These are phyloP conservation scores for Psix sp. DNA, from an alignment of 1,140 invertebrate species.

Conservation along the genomic window DNA sequence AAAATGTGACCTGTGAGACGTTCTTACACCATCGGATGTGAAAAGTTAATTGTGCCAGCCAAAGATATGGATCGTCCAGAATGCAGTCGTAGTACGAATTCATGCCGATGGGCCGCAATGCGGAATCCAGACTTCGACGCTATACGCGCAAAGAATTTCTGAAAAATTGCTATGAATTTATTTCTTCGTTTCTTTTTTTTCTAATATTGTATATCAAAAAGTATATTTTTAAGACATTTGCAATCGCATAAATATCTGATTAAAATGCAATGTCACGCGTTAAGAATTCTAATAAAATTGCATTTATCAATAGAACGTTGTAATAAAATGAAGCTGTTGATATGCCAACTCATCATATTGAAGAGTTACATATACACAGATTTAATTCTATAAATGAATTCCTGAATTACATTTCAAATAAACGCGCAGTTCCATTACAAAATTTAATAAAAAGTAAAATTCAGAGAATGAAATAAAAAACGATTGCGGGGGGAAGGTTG, in stretches of 20 bases:
- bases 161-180: conserved; percentile 53
- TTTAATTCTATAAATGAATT: too few species aligned
- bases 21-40: conserved; percentile 55
- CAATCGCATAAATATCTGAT: conserved; percentile 19
- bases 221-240: background rate
- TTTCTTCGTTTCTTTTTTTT: conserved; percentile 29
- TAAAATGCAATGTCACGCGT: conserved; percentile 16
- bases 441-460: too few species aligned
- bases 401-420: too few species aligned
- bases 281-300: conserved; percentile 15
- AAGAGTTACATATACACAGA: too few species aligned
- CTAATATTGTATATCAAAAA: conserved; percentile 1
- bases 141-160: conserved; percentile 64
- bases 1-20: conserved; percentile 37
- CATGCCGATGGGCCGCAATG: conserved; percentile 74
- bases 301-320: conserved; percentile 1
- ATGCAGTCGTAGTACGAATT: conserved; percentile 70
- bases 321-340: too few species aligned
- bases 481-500: too few species aligned
- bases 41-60: conserved; percentile 67
- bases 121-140: conserved; percentile 70
- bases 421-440: too few species aligned
- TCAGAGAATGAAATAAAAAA: too few species aligned
- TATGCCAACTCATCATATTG: too few species aligned
- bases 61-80: conserved; percentile 59